Percentiles rank a stretch among this genome's conserved stretches.
Conservation (phyloP, 2,888 invertebrate genomes). For the Germaria angustata region DNA sequence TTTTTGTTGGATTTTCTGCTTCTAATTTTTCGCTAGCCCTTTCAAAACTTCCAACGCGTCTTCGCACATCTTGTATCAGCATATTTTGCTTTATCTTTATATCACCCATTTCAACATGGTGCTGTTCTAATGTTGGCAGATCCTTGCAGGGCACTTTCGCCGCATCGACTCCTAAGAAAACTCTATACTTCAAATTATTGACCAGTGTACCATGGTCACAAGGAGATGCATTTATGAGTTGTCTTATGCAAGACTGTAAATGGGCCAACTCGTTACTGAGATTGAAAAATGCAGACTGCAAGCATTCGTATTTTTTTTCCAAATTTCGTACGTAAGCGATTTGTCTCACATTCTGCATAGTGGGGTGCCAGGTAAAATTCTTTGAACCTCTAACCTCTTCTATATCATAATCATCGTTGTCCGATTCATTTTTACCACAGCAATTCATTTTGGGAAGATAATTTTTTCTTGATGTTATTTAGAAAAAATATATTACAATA, state of each 20-base stretch:
- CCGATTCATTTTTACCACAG: too few species aligned
- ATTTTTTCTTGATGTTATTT: too few species aligned
- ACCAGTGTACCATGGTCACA: constrained; percentile 70
- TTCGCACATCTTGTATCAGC: constrained; percentile 70
- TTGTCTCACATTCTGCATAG: constrained; percentile 29
- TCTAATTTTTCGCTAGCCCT: constrained; percentile 5
- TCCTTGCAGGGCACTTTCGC: constrained; percentile 4
- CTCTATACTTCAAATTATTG: constrained; percentile 71
- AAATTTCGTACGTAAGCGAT: constrained; percentile 71
- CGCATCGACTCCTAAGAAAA: constrained; percentile 67
- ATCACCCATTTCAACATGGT: constrained; percentile 70
- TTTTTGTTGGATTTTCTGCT: too few species aligned
- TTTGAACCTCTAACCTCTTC: too few species aligned
- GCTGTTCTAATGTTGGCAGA: constrained; percentile 70
- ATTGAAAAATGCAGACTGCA: constrained; percentile 73
- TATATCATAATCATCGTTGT: too few species aligned
- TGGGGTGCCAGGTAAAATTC: constrained; percentile 50
- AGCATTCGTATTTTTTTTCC: constrained; percentile 71
- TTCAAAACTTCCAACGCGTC: constrained; percentile 67
- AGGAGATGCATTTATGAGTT: constrained; percentile 70
- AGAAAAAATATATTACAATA: too few species aligned
- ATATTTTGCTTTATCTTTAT: constrained; percentile 70
- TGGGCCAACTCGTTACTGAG: constrained; percentile 75
- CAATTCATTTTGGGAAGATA: too few species aligned
- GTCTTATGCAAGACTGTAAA: constrained; percentile 75